phyloP scores from a whole-genome alignment of 2,797 vertebrate species.

The Adelosebastes latens region DNA sequence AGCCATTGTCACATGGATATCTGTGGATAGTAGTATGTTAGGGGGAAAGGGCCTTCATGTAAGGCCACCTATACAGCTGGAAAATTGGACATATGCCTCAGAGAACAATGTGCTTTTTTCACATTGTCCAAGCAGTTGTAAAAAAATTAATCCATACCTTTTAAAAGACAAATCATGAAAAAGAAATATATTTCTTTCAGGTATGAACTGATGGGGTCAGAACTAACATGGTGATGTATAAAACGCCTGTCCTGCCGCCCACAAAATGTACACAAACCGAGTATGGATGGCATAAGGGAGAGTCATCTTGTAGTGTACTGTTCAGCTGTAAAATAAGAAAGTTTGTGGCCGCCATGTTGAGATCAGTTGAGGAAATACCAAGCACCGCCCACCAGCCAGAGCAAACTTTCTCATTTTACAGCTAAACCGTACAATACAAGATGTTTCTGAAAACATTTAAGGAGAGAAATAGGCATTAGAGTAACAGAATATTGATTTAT shows the following conservation, averaged over 20 bases:
- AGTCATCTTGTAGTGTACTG: too few relatives aligned
- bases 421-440: too few relatives aligned
- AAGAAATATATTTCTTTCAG: neutral
- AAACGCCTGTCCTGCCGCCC: neutral
- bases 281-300: neutral
- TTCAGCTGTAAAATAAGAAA: too few relatives aligned
- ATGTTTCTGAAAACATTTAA: too few relatives aligned
- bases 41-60: neutral
- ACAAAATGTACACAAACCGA: neutral
- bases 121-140: neutral
- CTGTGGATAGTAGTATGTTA: neutral
- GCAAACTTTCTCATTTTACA: too few relatives aligned
- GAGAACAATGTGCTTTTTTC: neutral
- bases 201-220: neutral
- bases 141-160: neutral
- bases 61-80: neutral
- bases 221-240: neutral
- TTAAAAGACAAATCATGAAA: neutral
- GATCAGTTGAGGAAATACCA: too few relatives aligned
- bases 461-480: too few relatives aligned
- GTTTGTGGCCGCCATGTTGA: too few relatives aligned
- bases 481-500: too few relatives aligned
- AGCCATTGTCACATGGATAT: neutral
- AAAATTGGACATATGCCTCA: neutral
- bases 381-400: accelerated